Evolutionary conservation across 2,888 invertebrate species (phyloP), one percentile per base, ranked within the genome.

Genomic region (Cotesia congregata): DNA sequence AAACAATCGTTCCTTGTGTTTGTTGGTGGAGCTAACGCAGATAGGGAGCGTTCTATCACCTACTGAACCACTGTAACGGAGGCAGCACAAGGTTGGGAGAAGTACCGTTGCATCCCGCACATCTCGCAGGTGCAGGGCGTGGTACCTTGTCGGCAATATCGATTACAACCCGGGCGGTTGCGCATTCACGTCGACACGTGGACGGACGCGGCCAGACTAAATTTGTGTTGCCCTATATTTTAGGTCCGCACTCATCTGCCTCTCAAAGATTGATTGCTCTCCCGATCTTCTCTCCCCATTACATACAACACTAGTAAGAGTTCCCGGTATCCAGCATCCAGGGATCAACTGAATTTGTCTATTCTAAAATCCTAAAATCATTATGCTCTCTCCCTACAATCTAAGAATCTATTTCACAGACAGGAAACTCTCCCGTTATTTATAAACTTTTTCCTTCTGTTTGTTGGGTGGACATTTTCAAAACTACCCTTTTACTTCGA

Each of bases 111-210:
- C 85, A 86, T 86, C 86, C 87, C 85, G 83, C 83, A 86, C 87
- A 87, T 87, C 87, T 87, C 85, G 86, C 88, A 87, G 88, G 87
- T 88, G 87, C 86, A 88, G 88, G 88, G 88, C 88, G 88, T 88
- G 88, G 88, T 88, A 87, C 88, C 88, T 88, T 87, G 88, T 86
- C 88, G 87, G 87, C 88, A 88, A 88, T 88, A 88, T 88, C 87
- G 88, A 88, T 88, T 88, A 87, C 88, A 87, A 86, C 84, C 85
- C 85, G 86, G 85, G 88, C 88, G 88, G 88, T 88, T 88, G 88
- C 88, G 88, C 88, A 88, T 87, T 88, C 87, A 85, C 87, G 86
- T 86, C 87, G 87, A 87, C 88, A 88, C 88, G 88, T 88, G 87
- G 87, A 86, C 85, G 84, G 84, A 86, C 83, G 83, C 83, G 85